Evolutionary conservation across 2,113 vertebrate species (phyloP), one percentile per base, ranked within the genome.

Genomic region (Neolamprologus sp.): DNA sequence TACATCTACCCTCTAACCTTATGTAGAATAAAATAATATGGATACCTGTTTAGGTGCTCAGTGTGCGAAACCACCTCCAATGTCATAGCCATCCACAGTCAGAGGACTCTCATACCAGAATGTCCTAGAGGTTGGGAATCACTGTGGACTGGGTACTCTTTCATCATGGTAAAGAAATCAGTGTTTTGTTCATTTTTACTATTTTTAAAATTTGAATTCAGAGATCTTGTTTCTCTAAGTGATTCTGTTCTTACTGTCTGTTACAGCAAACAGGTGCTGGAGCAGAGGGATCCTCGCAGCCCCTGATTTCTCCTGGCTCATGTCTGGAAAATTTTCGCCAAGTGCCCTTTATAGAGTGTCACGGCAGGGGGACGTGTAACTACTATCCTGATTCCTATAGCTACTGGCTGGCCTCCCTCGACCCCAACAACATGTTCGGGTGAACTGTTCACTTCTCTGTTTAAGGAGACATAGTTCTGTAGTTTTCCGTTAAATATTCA

Each of bases 71-170:
- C 96, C 3, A 97, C 97, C 3, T 97, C 98, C 83, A 98, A 98
- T 95, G 95, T 98, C 82, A 97, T 99, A 93, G 97, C 98, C 0
- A 93, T 98, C 54, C 98, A 98, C 94, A 98, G 98, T 88, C 98
- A 99, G 94, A 98, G 97, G 83, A 96, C 97, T 82, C 95, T 96
- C 92, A 97, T 96, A 87, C 98, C 98, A 2, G 89, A 78, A 0
- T 99, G 98, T 92, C 98, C 98, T 21, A 88, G 60, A 3, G 97
- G 96, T 35, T 99, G 98, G 98, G 96, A 94, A 42, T 98, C 98
- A 0, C 95, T 98, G 5, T 99, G 98, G 98, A 97, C 96, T 21
- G 98, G 98, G 90, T 98, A 97, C 75, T 99, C 98, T 75, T 98
- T 98, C 91, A 96, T 98, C 84, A 98, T 98, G 98, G 98, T 98